Evolutionary conservation across 2,797 vertebrate genomes (phyloP).

Genomic region (Paratrypauchen microcephalus): DNA sequence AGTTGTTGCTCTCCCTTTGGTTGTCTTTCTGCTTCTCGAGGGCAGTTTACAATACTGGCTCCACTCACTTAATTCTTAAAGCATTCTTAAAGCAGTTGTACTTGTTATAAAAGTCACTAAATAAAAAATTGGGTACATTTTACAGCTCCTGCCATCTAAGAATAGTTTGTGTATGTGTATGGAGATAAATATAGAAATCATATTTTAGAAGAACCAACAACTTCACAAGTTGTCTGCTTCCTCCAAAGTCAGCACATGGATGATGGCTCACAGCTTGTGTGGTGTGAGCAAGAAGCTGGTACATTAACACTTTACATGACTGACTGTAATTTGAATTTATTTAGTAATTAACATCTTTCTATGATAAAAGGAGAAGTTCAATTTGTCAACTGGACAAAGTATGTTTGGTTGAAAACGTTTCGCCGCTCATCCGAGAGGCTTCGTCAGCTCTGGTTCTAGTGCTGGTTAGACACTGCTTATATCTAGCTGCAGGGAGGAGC

Average conservation of each 20-base stretch:
- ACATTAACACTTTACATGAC: constrained; percentile 6
- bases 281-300: constrained; percentile 10
- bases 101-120: neutral
- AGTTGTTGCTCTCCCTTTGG: neutral
- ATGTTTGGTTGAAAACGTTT: no score
- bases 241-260: constrained; percentile 33
- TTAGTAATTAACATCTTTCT: constrained; percentile 9
- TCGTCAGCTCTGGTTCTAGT: no score
- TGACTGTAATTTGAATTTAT: constrained; percentile 7
- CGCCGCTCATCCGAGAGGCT: no score
- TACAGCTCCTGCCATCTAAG: neutral
- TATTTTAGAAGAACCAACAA: constrained; percentile 1
- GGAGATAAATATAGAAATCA: neutral
- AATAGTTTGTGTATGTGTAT: neutral
- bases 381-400: no score
- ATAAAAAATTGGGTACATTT: constrained; percentile 2
- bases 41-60: neutral
- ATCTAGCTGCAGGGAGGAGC: no score
- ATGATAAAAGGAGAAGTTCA: no score
- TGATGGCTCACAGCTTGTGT: constrained; percentile 19
- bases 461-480: no score
- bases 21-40: constrained; percentile 4
- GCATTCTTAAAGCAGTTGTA: neutral
- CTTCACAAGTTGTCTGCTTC: constrained; percentile 17
- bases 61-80: neutral